Evolutionary conservation across 2,888 invertebrate genomes (phyloP).

Genomic region (Temnothorax unifasciatus): DNA sequence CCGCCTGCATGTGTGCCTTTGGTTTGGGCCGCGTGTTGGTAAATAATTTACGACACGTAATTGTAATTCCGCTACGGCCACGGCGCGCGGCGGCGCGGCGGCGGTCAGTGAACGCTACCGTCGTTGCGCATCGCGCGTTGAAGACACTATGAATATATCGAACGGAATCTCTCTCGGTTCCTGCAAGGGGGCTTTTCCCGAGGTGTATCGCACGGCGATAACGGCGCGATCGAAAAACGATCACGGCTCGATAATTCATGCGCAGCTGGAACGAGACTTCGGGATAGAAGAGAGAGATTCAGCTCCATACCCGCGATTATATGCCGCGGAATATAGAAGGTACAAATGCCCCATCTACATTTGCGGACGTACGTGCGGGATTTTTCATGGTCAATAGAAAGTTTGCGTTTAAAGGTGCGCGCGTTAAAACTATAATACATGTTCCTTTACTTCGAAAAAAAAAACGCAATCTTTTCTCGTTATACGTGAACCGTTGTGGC

Average conservation of each 20-base stretch:
- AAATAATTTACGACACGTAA: constrained; percentile 83
- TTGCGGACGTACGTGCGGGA: background rate
- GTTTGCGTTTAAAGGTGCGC: background rate
- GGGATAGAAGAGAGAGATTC: background rate
- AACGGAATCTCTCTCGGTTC: constrained; percentile 49
- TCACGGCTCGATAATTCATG: constrained; percentile 16
- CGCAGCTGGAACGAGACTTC: constrained; percentile 21
- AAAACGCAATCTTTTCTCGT: background rate
- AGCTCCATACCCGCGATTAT: constrained; percentile 15
- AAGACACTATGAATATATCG: constrained; percentile 36
- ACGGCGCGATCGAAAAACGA: constrained; percentile 42
- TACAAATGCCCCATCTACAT: background rate
- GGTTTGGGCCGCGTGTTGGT: constrained; percentile 69
- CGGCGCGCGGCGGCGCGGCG: background rate
- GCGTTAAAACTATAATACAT: background rate
- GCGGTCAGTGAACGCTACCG: constrained; percentile 38
- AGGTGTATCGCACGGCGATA: constrained; percentile 12
- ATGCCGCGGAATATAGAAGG: background rate
- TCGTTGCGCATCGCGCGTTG: constrained; percentile 34
- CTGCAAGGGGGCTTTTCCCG: background rate
- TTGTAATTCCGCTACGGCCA: constrained; percentile 78
- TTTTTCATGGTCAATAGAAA: constrained; percentile 8
- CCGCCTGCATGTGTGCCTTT: constrained; percentile 7
- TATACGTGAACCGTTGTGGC: background rate
- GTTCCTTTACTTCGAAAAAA: background rate